Base-by-base conservation (phyloP, 2,888 invertebrate species). In the Drosophila pullipes region DNA sequence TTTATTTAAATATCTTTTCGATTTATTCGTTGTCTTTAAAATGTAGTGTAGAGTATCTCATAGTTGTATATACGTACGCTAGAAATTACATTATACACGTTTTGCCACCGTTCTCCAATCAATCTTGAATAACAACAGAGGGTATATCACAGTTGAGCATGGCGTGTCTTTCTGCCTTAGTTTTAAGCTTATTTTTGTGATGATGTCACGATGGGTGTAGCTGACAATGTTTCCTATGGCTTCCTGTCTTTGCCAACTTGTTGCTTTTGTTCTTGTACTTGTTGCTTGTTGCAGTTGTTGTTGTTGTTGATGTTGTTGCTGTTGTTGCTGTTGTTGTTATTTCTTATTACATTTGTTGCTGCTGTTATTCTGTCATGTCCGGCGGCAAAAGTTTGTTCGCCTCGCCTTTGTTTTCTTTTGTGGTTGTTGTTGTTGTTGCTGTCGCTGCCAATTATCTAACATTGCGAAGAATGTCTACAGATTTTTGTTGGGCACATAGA, bases 191-290 rank as follows among this genome's bases (percentile, higher is more conserved):
- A 54, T 68, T 69, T 57, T 70, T 78, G 65, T 58, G 67, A 79
- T 81, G 81, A 81, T 76, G 75, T 82, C 75, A 81, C 65, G 57
- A 67, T 71, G 79, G 71, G 74, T 68, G 82, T 78, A 70, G 66
- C 68, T 74, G 49, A 60, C 62, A 78, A 62, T 58, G 66, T 39
- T 82, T 82, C 65, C 70, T 73, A 76, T 76, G 83, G 81, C 81
- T 81, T 82, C 83, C 80, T 81, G 77, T 70, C 74, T 82, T 47
- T 81, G 53, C 50, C 58, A 64, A 80, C 75, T 77, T 79, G 79
- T 79, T 81, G 78, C 78, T 76, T 52, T 47, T 72, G 66, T 50
- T 69, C 57, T 69, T 62, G 22, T 16, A 41, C 41, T 47, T 62
- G 52, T 54, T 72, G 62, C 50, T 59, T 54, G 28, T 31, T 70